Base-by-base conservation (phyloP, 2,888 invertebrate genomes). In the Aleiodes leptofemur region DNA sequence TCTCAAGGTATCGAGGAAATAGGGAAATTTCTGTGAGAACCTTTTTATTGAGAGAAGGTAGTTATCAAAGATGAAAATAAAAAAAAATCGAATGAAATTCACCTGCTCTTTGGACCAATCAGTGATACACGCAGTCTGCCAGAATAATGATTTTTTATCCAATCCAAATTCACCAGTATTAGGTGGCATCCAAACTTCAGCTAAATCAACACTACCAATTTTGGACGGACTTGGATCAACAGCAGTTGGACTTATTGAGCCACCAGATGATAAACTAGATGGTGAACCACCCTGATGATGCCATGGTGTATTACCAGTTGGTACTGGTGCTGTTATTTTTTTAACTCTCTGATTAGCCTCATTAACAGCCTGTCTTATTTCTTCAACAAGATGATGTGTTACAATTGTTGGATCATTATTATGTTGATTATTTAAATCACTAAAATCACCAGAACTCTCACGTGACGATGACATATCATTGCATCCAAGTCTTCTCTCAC, bases 291-390 rank as follows among this genome's bases (percentile, higher is more conserved):
- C 93, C 59, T 92, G 91, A 79, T 92, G 92, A 87, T 83, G 91
- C 90, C 84, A 90, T 77, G 84, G 88, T 80, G 89, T 90, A 80
- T 85, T 89, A 72, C 86, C 82, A 90, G 86, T 91, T 86, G 93
- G 92, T 91, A 93, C 92, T 83, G 93, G 93, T 83, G 92, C 92
- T 87, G 92, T 91, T 87, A 93, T 93, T 91, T 93, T 93, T 90
- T 93, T 93, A 75, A 78, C 96, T 94, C 95, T 93, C 80, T 95
- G 95, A 91, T 95, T 96, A 82, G 96, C 96, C 91, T 96, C 96
- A 90, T 94, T 95, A 85, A 96, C 96, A 83, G 96, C 96, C 90
- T 95, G 95, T 79, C 96, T 92, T 86, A 96, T 96, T 92, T 96
- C 96, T 90, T 96, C 96, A 81, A 96, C 94, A 82, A 96, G 92